Base-by-base conservation (phyloP, 2,113 vertebrate genomes). In the Salvelinus namaycush region DNA sequence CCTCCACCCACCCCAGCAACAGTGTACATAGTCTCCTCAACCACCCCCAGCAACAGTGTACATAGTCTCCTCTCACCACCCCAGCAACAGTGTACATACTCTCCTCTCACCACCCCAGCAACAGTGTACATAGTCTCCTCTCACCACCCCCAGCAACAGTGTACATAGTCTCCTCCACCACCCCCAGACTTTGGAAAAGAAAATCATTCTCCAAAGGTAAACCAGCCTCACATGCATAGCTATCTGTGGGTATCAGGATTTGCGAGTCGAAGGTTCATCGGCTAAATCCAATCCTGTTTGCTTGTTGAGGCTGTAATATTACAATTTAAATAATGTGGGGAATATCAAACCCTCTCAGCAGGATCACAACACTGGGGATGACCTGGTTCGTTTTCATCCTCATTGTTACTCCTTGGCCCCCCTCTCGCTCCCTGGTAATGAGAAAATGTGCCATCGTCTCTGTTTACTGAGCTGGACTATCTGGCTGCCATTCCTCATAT, bases 381-480 rank as follows among this genome's bases (percentile, higher is more conserved):
- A 92, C 89, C 92, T 80, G 83, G 80, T 87, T 76, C 74, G 39
- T 87, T 89, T 88, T 88, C 85, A 59, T 74, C 69, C 90, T 91
- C 83, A 92, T 92, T 91, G 91, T 88, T 80, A 66, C 75, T 85
- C 85, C 85, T 78, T 74, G 81, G 87, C 90, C 76, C 76, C 39
- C 75, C 39, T 34, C 60, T 67, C 44, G 86, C 86, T 75, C 82
- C 81, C 77, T 73, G 85, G 88, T 92, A 92, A 91, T 91, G 90
- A 93, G 91, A 91, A 91, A 91, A 91, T 90, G 88, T 83, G 86
- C 86, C 78, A 86, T 89, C 76, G 84, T 90, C 90, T 90, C 86
- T 90, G 89, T 94, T 92, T 92, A 87, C 87, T 79, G 79, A 89
- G 87, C 81, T 80, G 72, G 82, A 79, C 81, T 80, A 81, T 85